These are phyloP conservation scores for Accipiter cooperii DNA, from an alignment of 2,113 vertebrate genomes.

Conservation along the genomic window DNA sequence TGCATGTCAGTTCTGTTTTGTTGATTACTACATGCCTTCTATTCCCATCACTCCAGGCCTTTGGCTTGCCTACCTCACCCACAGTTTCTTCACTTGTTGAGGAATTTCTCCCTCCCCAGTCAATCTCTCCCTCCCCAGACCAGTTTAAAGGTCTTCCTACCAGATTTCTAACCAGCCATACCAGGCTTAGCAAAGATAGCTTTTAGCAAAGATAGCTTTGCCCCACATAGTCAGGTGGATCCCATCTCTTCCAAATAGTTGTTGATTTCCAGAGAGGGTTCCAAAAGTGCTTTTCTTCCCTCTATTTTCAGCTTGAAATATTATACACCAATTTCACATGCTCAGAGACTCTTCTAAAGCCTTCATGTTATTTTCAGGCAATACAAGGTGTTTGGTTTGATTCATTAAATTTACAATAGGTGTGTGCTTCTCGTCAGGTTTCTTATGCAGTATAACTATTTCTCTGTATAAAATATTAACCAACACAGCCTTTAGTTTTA, in stretches of 20 bases:
- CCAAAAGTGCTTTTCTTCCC: not conserved
- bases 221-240: not conserved
- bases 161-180: not conserved
- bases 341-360: not conserved
- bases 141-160: not conserved
- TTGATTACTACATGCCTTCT: not conserved
- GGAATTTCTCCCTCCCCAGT: not conserved
- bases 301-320: not conserved
- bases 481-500: not conserved
- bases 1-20: not conserved
- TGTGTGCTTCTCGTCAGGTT: not conserved
- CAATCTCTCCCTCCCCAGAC: not conserved
- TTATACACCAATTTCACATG: not conserved
- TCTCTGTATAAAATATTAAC: constrained; percentile 25
- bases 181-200: not conserved
- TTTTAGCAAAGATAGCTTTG: not conserved
- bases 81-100: not conserved
- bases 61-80: not conserved
- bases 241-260: not conserved
- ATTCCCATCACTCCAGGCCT: not conserved
- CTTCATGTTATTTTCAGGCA: not conserved
- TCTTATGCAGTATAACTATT: not conserved
- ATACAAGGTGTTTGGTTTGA: not conserved
- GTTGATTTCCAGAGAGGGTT: not conserved
- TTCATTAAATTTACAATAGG: constrained; percentile 4